phyloP scores from a whole-genome alignment of 2,113 vertebrate genomes.

The Plotosus lineatus region DNA sequence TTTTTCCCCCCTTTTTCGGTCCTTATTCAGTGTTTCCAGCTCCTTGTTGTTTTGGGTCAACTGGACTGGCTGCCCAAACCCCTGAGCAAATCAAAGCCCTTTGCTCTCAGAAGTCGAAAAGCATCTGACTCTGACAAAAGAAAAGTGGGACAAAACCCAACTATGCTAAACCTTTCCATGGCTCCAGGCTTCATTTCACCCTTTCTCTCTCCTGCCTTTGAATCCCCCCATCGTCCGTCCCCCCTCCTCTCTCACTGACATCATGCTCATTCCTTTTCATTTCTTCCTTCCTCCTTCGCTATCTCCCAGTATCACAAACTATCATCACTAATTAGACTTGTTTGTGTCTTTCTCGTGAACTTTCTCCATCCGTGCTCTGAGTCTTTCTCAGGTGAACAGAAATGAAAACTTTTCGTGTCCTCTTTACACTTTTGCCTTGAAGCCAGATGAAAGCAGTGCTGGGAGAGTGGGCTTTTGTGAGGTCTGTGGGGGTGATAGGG shows the following conservation, averaged over 20 bases:
- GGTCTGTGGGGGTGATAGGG: constrained; percentile 47
- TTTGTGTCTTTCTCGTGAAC: not conserved
- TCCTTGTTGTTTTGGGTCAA: constrained; percentile 49
- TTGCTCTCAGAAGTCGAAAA: constrained; percentile 46
- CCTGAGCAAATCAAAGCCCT: constrained; percentile 49
- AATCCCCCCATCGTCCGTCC: not conserved
- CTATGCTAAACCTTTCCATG: constrained; percentile 51
- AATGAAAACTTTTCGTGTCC: constrained; percentile 30
- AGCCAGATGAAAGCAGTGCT: constrained; percentile 64
- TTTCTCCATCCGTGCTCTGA: not conserved
- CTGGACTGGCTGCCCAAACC: constrained; percentile 44
- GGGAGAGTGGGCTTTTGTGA: constrained; percentile 55
- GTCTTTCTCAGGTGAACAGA: constrained; percentile 29
- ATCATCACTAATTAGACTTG: constrained; percentile 5
- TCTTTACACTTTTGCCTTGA: constrained; percentile 57
- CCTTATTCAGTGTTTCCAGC: constrained; percentile 35
- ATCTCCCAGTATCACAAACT: not conserved
- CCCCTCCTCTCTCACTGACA: constrained; percentile 12
- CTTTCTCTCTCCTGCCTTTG: constrained; percentile 20
- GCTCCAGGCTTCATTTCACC: constrained; percentile 45
- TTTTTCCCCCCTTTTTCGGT: not conserved
- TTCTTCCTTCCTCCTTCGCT: constrained; percentile 10
- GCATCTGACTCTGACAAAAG: constrained; percentile 52
- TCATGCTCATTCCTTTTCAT: constrained; percentile 15
- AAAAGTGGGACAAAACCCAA: constrained; percentile 51